These are phyloP conservation scores for Clarias laeviceps DNA, from an alignment of 2,797 vertebrate species.

Conservation along the genomic window DNA sequence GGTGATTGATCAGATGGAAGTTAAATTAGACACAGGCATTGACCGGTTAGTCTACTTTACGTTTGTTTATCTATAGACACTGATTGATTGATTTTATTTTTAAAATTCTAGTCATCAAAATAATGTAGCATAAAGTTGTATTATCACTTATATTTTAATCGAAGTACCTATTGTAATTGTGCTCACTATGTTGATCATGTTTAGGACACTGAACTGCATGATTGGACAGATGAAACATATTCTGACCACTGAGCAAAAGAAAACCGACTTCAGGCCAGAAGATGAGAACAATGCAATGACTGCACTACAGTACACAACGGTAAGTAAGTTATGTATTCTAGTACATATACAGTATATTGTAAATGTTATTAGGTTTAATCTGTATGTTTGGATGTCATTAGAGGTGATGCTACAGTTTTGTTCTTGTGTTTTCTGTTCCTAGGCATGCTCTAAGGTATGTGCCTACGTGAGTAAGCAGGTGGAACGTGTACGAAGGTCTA, in stretches of 20 bases:
- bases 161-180: not conserved
- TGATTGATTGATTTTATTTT: not conserved
- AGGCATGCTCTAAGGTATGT: conserved; percentile 98
- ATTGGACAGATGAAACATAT: conserved; percentile 98
- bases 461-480: conserved; percentile 93
- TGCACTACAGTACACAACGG: conserved; percentile 88
- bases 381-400: not conserved
- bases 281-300: conserved; percentile 97
- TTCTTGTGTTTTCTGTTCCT: conserved; percentile 17
- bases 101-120: not conserved
- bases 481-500: conserved; percentile 93
- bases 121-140: not conserved
- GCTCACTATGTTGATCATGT: conserved; percentile 35
- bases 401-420: not conserved
- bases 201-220: conserved; percentile 98
- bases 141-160: not conserved
- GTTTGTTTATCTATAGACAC: not conserved
- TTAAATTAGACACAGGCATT: conserved; percentile 96
- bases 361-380: not conserved
- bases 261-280: conserved; percentile 98
- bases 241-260: conserved; percentile 93
- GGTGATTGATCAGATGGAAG: conserved; percentile 98
- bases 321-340: conserved; percentile 74
- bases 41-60: conserved; percentile 82
- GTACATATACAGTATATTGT: not conserved